These are phyloP conservation scores for Hiodon alosoides DNA, from an alignment of 2,113 vertebrate species.

Conservation along the genomic window DNA sequence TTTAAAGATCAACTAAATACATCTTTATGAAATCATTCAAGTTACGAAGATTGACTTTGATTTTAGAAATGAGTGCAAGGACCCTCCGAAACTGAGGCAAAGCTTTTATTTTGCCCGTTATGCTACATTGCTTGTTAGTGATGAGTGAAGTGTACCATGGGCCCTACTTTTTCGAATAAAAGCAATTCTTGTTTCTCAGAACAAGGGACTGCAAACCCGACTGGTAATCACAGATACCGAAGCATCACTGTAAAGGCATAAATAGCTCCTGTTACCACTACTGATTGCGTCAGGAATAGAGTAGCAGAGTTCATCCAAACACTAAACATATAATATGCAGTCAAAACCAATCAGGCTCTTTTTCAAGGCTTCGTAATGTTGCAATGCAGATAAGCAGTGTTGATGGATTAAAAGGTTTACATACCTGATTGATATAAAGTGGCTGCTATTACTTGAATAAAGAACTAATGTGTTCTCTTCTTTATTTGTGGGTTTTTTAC, in stretches of 20 bases:
- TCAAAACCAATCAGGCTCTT: slow-evolving; percentile 14
- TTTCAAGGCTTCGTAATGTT: neutral
- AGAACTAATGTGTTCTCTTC: slow-evolving; percentile 1
- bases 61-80: neutral
- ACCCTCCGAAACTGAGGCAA: neutral
- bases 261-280: slow-evolving; percentile 26
- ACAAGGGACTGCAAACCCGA: neutral
- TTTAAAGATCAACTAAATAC: too few relatives aligned
- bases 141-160: neutral
- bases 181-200: neutral
- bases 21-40: too few relatives aligned
- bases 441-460: slow-evolving; percentile 1
- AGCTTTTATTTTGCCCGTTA: too few relatives aligned
- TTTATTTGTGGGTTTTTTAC: neutral
- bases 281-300: slow-evolving; percentile 24
- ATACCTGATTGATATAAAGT: slow-evolving; percentile 6
- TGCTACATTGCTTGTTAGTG: neutral
- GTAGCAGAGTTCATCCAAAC: slow-evolving; percentile 5
- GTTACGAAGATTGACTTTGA: slow-evolving; percentile 18
- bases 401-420: neutral
- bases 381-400: neutral
- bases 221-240: slow-evolving; percentile 8
- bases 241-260: slow-evolving; percentile 17
- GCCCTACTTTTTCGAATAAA: slow-evolving; percentile 29
- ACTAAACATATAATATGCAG: slow-evolving; percentile 9